phyloP scores from a whole-genome alignment of 2,888 invertebrate genomes.

The Ophion ellenae region DNA sequence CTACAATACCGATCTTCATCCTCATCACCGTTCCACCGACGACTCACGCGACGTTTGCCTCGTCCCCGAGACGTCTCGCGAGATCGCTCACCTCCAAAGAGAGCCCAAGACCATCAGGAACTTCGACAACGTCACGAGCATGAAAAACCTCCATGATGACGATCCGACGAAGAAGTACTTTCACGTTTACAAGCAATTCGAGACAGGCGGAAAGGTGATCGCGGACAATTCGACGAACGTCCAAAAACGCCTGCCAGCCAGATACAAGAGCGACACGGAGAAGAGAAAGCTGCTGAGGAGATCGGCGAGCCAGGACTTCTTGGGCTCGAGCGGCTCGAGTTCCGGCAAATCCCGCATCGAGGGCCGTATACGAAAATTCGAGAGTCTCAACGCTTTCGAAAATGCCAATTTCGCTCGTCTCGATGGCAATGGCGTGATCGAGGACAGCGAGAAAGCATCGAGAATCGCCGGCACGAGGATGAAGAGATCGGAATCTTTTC shows the following conservation, averaged over 20 bases:
- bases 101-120: conserved; percentile 65
- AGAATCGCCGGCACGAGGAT: conserved; percentile 69
- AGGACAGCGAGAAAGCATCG: conserved; percentile 57
- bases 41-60: background rate
- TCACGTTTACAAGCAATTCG: conserved; percentile 68
- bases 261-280: conserved; percentile 76
- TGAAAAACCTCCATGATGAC: conserved; percentile 30
- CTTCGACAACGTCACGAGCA: conserved; percentile 59
- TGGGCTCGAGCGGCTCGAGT: conserved; percentile 75
- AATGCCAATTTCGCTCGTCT: conserved; percentile 71
- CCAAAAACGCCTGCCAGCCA: conserved; percentile 69
- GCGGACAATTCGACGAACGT: conserved; percentile 59
- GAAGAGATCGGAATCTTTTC: conserved; percentile 81
- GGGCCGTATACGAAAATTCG: conserved; percentile 80
- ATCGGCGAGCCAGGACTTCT: conserved; percentile 79
- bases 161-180: conserved; percentile 49
- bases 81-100: conserved; percentile 7
- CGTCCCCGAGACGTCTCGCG: background rate
- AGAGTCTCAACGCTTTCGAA: conserved; percentile 80
- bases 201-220: conserved; percentile 58
- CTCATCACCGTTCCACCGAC: background rate
- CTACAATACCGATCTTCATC: conserved; percentile 28
- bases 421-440: conserved; percentile 29
- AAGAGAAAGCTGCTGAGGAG: conserved; percentile 77
- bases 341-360: conserved; percentile 73